Base-by-base conservation (phyloP, 2,797 vertebrate species). In the Percopsis omiscomaycus region DNA sequence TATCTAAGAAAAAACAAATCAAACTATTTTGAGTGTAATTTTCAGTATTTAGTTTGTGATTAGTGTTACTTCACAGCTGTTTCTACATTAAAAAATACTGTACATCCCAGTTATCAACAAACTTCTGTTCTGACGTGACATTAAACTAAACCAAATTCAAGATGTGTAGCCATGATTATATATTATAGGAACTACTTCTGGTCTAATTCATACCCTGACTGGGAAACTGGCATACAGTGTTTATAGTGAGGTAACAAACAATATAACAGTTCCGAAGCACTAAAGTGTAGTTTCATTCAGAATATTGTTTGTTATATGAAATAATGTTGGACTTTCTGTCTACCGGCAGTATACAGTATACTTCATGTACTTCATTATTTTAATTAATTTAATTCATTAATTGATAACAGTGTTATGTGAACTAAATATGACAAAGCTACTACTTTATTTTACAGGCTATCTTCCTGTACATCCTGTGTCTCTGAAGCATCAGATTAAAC, bases 371-470 rank as follows among this genome's bases (percentile, higher is more conserved):
- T 37, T 37, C 32, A 37, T 37, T 37, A 22, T 22, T 50, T 4
- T 16, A 16, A 50, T 50, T 8, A 16, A 50, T 16, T 4, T 8
- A 16, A 50, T 50, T 8, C 9, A 50, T 16, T 10, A 9, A 37
- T 37, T 37, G 32, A 37, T 37, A 37, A 37, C 9, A 8, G 32
- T 37, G 5, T 37, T 54, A 28, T 29, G 29, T 29, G 11, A 8
- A 51, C n/a, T 28, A 55, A 12, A 11, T 30, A 30, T 5, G 13
- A 42, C 4, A 37, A 22, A 37, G 2, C 67, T 59, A 77, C 49
- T 16, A 44, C 76, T 44, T 64, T 75, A 28, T 60, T 58, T 68
- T 53, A 10, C 81, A 93, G 91, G 90, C 37, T 86, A 90, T 77
- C 83, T 71, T 64, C 77, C 79, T 22, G 68, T 80, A 59, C 85